Evolutionary conservation across 2,888 invertebrate genomes (phyloP).

Genomic region (Empis livida): DNA sequence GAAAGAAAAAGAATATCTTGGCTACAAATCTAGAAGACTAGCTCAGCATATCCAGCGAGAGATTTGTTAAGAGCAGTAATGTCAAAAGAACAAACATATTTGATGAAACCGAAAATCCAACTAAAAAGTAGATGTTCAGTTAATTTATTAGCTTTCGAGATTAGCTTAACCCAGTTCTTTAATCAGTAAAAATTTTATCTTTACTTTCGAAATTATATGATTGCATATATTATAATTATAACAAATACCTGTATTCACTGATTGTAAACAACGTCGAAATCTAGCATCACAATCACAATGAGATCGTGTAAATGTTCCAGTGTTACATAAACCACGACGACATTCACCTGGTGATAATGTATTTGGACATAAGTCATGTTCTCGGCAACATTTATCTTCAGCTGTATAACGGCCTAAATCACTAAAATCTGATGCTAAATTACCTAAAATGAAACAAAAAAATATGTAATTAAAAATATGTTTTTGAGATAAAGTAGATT

Average conservation of each 20-base stretch:
- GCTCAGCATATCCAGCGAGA: no score
- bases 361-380: conserved; percentile 57
- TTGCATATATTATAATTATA: no score
- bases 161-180: no score
- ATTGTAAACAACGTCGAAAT: conserved; percentile 55
- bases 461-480: not conserved
- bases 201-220: no score
- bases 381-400: conserved; percentile 60
- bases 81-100: no score
- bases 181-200: no score
- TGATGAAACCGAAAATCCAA: no score
- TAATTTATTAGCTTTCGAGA: no score
- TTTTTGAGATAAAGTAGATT: not conserved
- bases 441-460: conserved; percentile 30
- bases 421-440: conserved; percentile 44
- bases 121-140: no score
- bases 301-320: conserved; percentile 52
- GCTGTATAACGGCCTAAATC: conserved; percentile 50
- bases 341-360: conserved; percentile 46
- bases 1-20: no score
- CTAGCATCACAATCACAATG: conserved; percentile 63
- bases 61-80: no score
- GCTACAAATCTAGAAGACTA: no score
- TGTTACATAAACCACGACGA: conserved; percentile 52
- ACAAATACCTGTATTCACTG: conserved; percentile 40